phyloP scores from a whole-genome alignment of 2,113 vertebrate genomes.

The Euleptes europaea region DNA sequence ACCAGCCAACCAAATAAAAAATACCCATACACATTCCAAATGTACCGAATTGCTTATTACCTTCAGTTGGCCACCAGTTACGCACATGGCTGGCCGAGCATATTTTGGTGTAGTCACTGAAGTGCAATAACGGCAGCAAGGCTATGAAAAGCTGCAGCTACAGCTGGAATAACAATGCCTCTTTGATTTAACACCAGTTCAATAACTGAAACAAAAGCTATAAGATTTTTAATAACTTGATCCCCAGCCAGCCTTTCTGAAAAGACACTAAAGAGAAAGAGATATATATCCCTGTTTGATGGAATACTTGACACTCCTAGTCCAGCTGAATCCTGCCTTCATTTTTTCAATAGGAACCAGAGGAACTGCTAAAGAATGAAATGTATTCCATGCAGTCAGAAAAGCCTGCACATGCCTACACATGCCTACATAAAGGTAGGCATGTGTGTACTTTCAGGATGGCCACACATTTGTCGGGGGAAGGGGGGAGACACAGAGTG shows the following conservation, averaged over 20 bases:
- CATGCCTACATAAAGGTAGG: background rate
- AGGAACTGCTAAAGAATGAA: background rate
- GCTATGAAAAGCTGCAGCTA: background rate
- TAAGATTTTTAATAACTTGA: constrained; percentile 33
- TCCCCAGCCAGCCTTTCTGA: constrained; percentile 18
- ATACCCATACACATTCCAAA: background rate
- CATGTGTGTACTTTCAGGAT: background rate
- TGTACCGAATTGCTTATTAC: background rate
- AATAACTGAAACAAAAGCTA: constrained; percentile 46
- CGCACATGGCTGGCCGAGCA: background rate
- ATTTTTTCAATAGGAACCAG: background rate
- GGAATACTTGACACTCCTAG: background rate
- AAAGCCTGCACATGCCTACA: too few relatives aligned
- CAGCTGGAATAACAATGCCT: constrained; percentile 20
- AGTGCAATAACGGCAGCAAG: background rate
- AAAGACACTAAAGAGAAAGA: constrained; percentile 46
- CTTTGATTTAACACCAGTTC: constrained; percentile 38
- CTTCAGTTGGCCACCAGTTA: background rate
- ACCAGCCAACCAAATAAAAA: background rate
- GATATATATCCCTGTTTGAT: constrained; percentile 17
- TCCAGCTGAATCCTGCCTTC: constrained; percentile 24
- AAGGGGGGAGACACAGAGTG: background rate
- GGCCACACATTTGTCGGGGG: background rate
- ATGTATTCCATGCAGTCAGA: background rate
- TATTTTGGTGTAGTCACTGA: constrained; percentile 6